Evolutionary conservation across 2,797 vertebrate genomes (phyloP).

Genomic region (Pagetopsis macropterus): DNA sequence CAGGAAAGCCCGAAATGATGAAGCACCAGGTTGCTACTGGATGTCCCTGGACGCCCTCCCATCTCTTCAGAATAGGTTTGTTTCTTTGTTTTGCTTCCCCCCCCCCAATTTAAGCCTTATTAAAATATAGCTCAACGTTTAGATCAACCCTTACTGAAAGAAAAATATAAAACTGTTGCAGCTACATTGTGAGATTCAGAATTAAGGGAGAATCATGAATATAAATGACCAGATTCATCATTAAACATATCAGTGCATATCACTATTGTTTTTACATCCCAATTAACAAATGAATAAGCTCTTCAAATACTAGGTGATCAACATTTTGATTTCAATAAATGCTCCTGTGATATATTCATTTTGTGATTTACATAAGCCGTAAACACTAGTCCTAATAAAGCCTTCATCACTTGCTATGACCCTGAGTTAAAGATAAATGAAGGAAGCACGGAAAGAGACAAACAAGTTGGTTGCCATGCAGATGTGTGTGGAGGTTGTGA

Average conservation of each 20-base stretch:
- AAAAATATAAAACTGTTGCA: not conserved
- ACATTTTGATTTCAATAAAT: no score
- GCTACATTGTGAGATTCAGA: not conserved
- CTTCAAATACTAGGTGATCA: not conserved
- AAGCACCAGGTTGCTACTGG: conserved; percentile 44
- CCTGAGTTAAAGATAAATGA: conserved; percentile 47
- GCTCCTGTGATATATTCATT: no score
- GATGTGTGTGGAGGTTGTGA: conserved; percentile 64
- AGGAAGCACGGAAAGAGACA: conserved; percentile 51
- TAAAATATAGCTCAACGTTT: not conserved
- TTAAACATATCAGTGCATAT: not conserved
- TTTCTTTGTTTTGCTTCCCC: not conserved
- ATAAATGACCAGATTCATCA: not conserved
- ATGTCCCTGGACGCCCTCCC: conserved; percentile 17
- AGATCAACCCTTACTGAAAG: not conserved
- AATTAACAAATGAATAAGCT: not conserved
- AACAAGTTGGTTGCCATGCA: conserved; percentile 76
- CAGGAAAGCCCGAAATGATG: conserved; percentile 70
- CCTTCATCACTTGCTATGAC: conserved; percentile 17
- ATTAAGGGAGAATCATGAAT: not conserved
- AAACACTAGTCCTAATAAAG: conserved; percentile 14
- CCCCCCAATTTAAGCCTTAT: not conserved
- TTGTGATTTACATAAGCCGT: conserved; percentile 8
- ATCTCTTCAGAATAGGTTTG: conserved; percentile 5
- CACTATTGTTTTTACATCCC: no score